Base-by-base conservation (phyloP, 1,140 invertebrate species). In the Dreissena polymorpha region DNA sequence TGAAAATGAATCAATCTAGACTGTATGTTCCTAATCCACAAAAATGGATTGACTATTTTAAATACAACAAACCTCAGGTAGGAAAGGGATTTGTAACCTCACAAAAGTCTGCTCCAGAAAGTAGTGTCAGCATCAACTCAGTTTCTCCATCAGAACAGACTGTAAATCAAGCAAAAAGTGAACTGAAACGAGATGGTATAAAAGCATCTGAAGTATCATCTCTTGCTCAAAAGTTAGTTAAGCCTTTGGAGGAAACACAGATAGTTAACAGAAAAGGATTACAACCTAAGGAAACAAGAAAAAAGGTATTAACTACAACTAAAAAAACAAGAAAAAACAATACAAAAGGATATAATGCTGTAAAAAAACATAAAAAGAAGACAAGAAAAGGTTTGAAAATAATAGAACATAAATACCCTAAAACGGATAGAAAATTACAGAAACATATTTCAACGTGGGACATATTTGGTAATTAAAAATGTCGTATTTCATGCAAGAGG, bases 11-110 rank as follows among this genome's bases (percentile, higher is more conserved):
- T 85, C 21, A 64, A 16, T 71, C 70, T 57, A 83, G 79, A 27
- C 50, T 83, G 27, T 86, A 83, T 57, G 49, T 83, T 49, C 80
- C 85, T 21, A 65, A 86, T 80, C 70, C 81, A 49, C 80, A 78
- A 65, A 83, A 71, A 55, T 86, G 63, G 69, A 64, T 86, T 13
- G 16, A 57, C 39, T 75, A 64, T 83, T 83, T 67, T 81, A 69
- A 70, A 63, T 39, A 27, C 65, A 68, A 77, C 65, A 12, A 50
- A 67, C 50, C 65, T n/a, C 29, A 53, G 53, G 65, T 55, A 8
- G 50, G 51, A 0, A 67, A 57, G 18, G 71, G 69, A 57, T 55
- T 63, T 60, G 55, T 8, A 10, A 49, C 23, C 23, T 51, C 29
- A 55, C 67, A 27, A 53, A 39, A 68, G 25, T 55, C 49, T 21